Evolutionary conservation across 2,113 vertebrate genomes (phyloP).

Genomic region (Pseudorasbora parva): DNA sequence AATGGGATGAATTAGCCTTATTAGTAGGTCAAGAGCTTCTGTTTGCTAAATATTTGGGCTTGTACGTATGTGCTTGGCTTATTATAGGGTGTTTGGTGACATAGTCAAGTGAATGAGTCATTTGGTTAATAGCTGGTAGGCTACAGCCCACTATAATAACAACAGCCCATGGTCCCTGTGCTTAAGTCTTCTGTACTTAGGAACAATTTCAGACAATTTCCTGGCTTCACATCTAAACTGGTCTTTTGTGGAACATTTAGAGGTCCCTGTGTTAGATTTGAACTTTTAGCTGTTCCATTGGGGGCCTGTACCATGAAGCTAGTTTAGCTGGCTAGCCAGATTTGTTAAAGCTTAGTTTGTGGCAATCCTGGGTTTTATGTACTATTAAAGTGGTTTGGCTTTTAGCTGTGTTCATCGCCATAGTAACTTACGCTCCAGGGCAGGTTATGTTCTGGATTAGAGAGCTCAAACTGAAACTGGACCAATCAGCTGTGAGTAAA

Average conservation of each 20-base stretch:
- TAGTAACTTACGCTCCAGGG: too few relatives aligned
- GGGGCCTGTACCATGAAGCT: too few relatives aligned
- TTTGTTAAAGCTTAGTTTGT: too few relatives aligned
- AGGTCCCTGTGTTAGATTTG: too few relatives aligned
- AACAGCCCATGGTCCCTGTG: neutral
- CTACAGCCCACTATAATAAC: neutral
- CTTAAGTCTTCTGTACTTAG: neutral
- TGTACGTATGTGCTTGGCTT: neutral
- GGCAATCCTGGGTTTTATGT: too few relatives aligned
- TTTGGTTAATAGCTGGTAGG: neutral
- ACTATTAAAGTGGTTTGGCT: too few relatives aligned
- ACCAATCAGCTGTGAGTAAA: too few relatives aligned
- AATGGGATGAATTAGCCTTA: neutral
- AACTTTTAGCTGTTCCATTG: too few relatives aligned
- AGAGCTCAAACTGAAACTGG: too few relatives aligned
- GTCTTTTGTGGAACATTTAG: neutral
- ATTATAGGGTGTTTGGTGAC: neutral
- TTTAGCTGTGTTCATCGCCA: too few relatives aligned
- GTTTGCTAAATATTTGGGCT: neutral
- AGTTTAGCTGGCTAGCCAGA: too few relatives aligned
- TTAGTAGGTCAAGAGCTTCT: constrained; percentile 6
- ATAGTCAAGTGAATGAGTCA: neutral
- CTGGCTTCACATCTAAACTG: neutral
- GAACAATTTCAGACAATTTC: neutral
- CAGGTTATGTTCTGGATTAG: too few relatives aligned